Evolutionary conservation across 2,888 invertebrate species (phyloP).

Genomic region (Xanthia togata): DNA sequence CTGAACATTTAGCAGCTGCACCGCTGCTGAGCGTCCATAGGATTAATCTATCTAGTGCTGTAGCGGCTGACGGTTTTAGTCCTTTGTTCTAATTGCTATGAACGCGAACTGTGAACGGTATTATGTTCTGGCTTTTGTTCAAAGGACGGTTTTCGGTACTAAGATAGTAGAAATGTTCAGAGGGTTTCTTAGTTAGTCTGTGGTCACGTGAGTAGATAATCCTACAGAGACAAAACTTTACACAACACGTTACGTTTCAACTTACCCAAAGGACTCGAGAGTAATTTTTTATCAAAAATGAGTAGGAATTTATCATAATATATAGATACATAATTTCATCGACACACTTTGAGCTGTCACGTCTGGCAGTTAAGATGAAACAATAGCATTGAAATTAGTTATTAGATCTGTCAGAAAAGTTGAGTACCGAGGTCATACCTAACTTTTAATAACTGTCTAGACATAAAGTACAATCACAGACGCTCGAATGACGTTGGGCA

Average conservation of each 20-base stretch:
- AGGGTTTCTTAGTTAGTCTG: neutral
- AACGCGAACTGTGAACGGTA: conserved; percentile 17
- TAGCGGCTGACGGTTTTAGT: conserved; percentile 46
- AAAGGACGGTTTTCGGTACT: neutral
- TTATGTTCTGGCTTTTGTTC: conserved; percentile 7
- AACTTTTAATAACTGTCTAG: neutral
- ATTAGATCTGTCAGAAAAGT: neutral
- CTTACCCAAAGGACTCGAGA: no score
- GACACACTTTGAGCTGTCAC: neutral
- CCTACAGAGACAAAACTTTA: neutral
- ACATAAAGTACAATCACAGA: no score
- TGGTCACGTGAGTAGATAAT: neutral
- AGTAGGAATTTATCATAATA: neutral
- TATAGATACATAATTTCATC: no score
- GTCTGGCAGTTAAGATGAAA: neutral
- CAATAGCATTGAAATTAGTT: neutral
- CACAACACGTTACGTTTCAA: neutral
- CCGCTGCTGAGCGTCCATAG: conserved; percentile 34
- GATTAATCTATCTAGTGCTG: conserved; percentile 61
- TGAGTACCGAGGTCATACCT: neutral
- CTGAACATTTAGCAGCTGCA: conserved; percentile 53
- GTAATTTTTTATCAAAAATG: neutral
- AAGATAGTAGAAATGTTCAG: neutral
- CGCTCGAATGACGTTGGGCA: no score
- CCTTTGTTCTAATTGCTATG: conserved; percentile 56